Evolutionary conservation across 2,888 invertebrate species (phyloP).

Genomic region (Lysandra bellargus): DNA sequence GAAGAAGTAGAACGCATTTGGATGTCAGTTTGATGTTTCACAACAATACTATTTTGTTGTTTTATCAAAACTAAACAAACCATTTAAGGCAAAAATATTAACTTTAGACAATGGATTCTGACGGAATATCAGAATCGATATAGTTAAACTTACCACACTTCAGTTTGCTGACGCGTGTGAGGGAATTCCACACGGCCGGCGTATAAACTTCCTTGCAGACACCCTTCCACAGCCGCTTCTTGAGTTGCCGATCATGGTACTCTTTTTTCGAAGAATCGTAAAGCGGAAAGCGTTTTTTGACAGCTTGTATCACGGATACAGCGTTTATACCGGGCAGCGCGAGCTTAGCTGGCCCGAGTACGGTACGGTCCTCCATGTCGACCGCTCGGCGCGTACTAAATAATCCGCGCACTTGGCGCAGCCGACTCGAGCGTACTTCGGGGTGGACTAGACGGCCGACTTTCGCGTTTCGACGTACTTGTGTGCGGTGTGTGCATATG

Average conservation of each 20-base stretch:
- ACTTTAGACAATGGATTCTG: too few relatives aligned
- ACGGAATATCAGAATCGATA: not conserved
- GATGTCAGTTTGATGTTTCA: too few relatives aligned
- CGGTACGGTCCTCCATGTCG: not conserved
- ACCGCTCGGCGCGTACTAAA: slow-evolving; percentile 13
- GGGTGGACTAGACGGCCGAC: not conserved
- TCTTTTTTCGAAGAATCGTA: not conserved
- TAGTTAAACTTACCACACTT: not conserved
- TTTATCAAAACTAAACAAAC: too few relatives aligned
- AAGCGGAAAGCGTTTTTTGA: not conserved
- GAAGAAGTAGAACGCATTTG: too few relatives aligned
- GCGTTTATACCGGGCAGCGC: not conserved
- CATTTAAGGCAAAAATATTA: too few relatives aligned
- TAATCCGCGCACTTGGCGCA: slow-evolving; percentile 1
- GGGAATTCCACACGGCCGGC: not conserved
- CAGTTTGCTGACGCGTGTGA: not conserved
- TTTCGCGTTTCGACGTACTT: not conserved
- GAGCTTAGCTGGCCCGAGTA: not conserved
- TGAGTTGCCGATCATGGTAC: not conserved
- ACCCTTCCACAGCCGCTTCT: not conserved
- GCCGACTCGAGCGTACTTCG: not conserved
- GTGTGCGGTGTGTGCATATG: not conserved
- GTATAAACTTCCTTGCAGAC: not conserved
- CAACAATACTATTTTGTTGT: too few relatives aligned
- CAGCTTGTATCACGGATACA: not conserved